Evolutionary conservation across 2,797 vertebrate genomes (phyloP).

Genomic region (Neopelma chrysocephalum): DNA sequence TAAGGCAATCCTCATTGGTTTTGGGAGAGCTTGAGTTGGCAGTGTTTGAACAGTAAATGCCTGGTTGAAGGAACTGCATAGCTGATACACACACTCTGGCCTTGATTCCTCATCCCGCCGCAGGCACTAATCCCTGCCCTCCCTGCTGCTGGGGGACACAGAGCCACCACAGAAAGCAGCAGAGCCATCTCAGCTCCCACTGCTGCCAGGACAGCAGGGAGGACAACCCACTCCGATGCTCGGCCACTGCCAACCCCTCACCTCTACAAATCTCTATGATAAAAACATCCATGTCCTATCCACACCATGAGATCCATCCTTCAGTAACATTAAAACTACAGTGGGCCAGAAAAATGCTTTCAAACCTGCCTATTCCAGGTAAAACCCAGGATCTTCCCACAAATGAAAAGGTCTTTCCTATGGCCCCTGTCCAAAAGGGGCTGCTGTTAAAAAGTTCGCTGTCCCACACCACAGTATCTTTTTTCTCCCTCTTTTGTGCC

Average conservation of each 20-base stretch:
- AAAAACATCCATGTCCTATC: fast-evolving
- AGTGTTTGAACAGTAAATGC: not conserved
- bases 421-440: not conserved
- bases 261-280: fast-evolving
- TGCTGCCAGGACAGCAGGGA: not conserved
- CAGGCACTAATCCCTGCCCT: not conserved
- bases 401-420: not conserved
- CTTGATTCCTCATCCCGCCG: not conserved
- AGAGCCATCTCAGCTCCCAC: not conserved
- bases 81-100: fast-evolving
- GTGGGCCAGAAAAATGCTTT: not conserved
- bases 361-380: not conserved
- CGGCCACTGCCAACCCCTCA: not conserved
- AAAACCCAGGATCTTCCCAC: not conserved
- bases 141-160: too few species aligned
- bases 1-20: not conserved
- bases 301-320: not conserved
- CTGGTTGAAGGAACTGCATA: fast-evolving
- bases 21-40: not conserved
- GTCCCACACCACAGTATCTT: not conserved
- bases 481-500: not conserved
- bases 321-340: not conserved
- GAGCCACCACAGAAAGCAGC: not conserved
- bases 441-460: not conserved
- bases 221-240: not conserved